A percentile compares a stretch with the other conserved stretches of the same genome.
phyloP scores from a whole-genome alignment of 2,113 vertebrate species.

The Sapayoa aenigma region DNA sequence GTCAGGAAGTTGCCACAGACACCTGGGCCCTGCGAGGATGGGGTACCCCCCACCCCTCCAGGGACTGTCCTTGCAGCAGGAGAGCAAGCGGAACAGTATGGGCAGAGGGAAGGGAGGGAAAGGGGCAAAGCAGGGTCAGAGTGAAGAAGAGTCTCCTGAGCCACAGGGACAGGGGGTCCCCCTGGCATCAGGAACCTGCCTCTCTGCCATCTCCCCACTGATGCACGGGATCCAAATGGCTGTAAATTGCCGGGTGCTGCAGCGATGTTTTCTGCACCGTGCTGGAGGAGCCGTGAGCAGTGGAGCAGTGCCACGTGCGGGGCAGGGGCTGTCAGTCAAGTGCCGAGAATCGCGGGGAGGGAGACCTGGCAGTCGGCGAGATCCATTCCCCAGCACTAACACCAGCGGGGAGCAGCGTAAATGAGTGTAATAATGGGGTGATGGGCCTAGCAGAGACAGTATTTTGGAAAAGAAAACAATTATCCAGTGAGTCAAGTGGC shows the following conservation, averaged over 20 bases:
- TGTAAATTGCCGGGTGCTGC: background rate
- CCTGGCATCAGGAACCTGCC: background rate
- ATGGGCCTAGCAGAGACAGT: fast-evolving
- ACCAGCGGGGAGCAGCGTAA: background rate
- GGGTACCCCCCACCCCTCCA: background rate
- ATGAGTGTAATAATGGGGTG: background rate
- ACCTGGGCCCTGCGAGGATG: background rate
- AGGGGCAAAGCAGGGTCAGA: fast-evolving
- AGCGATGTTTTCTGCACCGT: background rate
- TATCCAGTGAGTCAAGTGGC: background rate
- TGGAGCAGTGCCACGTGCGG: fast-evolving
- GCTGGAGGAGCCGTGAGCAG: background rate
- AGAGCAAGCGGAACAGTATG: fast-evolving
- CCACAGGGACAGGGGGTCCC: fast-evolving
- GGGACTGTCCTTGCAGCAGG: background rate
- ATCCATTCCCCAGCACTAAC: background rate
- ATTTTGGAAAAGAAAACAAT: background rate
- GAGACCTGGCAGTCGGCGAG: background rate
- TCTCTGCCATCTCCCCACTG: background rate
- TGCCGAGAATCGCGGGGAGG: fast-evolving
- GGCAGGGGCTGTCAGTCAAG: background rate
- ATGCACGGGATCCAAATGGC: background rate
- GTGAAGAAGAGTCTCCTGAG: background rate
- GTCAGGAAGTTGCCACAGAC: slow-evolving; percentile 43
- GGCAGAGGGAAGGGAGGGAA: background rate